These are phyloP conservation scores for Adelphocoris suturalis DNA, from an alignment of 2,888 invertebrate genomes.

Conservation along the genomic window DNA sequence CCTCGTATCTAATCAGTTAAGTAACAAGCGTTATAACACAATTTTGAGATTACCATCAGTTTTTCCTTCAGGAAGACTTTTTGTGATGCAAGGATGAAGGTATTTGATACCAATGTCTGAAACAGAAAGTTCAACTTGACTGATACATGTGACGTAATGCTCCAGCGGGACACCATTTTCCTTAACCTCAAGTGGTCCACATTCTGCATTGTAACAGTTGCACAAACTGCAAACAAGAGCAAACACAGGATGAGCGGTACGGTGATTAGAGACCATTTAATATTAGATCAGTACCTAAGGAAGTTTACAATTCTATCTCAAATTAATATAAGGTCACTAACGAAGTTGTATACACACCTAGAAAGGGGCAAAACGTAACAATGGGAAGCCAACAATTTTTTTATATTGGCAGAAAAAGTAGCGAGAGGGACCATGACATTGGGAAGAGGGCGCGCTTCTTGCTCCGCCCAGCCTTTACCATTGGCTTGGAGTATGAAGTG, in stretches of 20 bases:
- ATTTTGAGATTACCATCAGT: constrained; percentile 47
- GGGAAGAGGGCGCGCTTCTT: constrained; percentile 84
- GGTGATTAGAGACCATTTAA: too few relatives aligned
- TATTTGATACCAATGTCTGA: constrained; percentile 55
- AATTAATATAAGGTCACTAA: too few relatives aligned
- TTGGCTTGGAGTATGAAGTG: constrained; percentile 80
- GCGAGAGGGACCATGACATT: constrained; percentile 82
- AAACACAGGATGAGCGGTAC: not conserved
- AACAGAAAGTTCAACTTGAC: constrained; percentile 81
- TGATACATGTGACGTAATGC: constrained; percentile 91
- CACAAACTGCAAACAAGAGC: constrained; percentile 82
- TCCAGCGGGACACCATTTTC: constrained; percentile 91
- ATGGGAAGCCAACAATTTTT: constrained; percentile 86
- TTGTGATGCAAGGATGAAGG: constrained; percentile 19
- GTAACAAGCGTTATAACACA: not conserved
- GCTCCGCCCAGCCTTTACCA: constrained; percentile 86
- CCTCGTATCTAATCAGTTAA: too few relatives aligned
- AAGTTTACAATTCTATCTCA: too few relatives aligned
- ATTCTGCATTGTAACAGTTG: constrained; percentile 89
- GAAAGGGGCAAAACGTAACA: constrained; percentile 88
- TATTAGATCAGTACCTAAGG: too few relatives aligned
- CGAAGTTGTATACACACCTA: constrained; percentile 81
- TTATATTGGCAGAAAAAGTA: constrained; percentile 83
- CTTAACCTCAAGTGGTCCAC: constrained; percentile 83
- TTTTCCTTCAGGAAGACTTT: constrained; percentile 1